phyloP scores from a whole-genome alignment of 2,113 vertebrate genomes.

The Istiophorus platypterus region DNA sequence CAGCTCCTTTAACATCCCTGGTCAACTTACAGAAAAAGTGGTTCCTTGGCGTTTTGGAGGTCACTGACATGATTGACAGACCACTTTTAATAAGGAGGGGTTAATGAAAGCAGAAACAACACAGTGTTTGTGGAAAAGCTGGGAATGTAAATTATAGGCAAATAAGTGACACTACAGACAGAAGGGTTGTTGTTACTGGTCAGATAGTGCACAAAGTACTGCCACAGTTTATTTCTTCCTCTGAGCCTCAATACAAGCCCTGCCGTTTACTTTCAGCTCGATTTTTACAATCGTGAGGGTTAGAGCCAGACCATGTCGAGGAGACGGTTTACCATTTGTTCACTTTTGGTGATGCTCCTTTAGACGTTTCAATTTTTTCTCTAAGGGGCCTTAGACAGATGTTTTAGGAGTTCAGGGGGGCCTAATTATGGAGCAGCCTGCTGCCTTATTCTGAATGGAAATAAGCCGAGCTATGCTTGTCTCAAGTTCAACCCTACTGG shows the following conservation, averaged over 20 bases:
- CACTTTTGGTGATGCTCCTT: too few species aligned
- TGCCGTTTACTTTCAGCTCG: neutral
- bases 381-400: too few species aligned
- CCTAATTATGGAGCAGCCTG: too few species aligned
- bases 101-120: neutral
- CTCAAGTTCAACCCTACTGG: too few species aligned
- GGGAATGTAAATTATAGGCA: slow-evolving; percentile 45
- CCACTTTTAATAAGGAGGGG: neutral
- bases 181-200: neutral
- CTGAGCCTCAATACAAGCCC: neutral
- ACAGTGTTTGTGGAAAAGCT: neutral
- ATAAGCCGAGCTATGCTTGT: too few species aligned
- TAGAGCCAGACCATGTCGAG: neutral
- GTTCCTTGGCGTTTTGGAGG: neutral
- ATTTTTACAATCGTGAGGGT: neutral
- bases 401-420: too few species aligned
- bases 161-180: slow-evolving; percentile 12
- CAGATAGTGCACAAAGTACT: neutral
- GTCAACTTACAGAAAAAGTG: neutral
- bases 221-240: neutral
- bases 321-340: too few species aligned
- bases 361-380: too few species aligned
- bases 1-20: neutral
- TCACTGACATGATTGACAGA: neutral
- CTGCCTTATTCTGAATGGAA: too few species aligned